Percentiles rank a stretch among this genome's conserved stretches.
Evolutionary conservation across 1,140 invertebrate species (phyloP).

Genomic region (Ceratosolen fusciceps): DNA sequence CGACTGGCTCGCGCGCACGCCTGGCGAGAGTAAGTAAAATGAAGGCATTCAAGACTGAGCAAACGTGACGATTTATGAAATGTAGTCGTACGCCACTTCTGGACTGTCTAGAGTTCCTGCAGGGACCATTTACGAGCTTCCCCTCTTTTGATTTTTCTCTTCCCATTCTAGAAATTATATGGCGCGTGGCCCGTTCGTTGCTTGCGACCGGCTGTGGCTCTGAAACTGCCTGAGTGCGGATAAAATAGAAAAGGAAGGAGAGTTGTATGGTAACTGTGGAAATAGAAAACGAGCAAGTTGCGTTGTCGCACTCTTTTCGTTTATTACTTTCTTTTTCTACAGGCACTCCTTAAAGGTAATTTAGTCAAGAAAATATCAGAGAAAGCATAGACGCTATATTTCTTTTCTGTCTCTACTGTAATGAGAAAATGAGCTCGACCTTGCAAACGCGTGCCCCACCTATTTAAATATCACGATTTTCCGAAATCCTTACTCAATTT

Average conservation of each 20-base stretch:
- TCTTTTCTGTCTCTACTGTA: too few species aligned
- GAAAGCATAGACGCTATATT: background rate
- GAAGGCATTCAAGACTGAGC: background rate
- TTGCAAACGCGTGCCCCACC: conserved; percentile 22
- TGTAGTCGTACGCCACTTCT: conserved; percentile 2
- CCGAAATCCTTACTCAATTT: background rate
- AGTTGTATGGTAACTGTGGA: background rate
- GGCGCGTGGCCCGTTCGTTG: conserved; percentile 48
- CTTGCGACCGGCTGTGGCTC: background rate
- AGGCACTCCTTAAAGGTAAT: conserved; percentile 6
- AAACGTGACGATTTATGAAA: conserved; percentile 40
- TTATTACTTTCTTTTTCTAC: background rate
- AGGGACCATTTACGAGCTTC: conserved; percentile 48
- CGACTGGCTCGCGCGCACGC: background rate
- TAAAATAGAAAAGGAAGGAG: background rate
- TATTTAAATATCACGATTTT: background rate
- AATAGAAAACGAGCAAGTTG: background rate
- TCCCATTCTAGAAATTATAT: conserved; percentile 48
- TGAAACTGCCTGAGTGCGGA: background rate
- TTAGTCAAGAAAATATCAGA: conserved; percentile 27
- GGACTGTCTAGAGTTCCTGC: background rate
- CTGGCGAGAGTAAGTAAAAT: background rate
- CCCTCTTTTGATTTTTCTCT: conserved; percentile 47
- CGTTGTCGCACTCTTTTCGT: conserved; percentile 29
- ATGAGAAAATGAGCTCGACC: background rate